These are phyloP conservation scores for Urocolius indicus DNA, from an alignment of 2,113 vertebrate species.

Conservation along the genomic window DNA sequence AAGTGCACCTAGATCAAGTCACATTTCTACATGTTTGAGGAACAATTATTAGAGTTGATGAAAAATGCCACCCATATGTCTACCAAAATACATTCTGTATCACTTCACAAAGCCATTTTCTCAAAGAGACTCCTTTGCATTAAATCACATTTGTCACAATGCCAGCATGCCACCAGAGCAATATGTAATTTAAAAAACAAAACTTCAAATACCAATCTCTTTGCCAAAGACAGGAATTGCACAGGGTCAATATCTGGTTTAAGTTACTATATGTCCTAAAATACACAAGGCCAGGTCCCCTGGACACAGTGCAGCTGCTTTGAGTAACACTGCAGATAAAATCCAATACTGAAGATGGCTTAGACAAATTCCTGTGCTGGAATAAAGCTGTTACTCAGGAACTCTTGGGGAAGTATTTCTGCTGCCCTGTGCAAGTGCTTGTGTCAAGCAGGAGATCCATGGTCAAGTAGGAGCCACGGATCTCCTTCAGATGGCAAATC, in stretches of 20 bases:
- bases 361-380: conserved; percentile 34
- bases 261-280: conserved; percentile 48
- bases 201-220: conserved; percentile 38
- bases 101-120: not conserved
- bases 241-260: conserved; percentile 51
- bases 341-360: conserved; percentile 55
- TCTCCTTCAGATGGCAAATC: not conserved
- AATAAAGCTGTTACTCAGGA: conserved; percentile 29
- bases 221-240: conserved; percentile 2
- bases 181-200: not conserved
- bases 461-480: not conserved
- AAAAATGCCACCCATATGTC: not conserved
- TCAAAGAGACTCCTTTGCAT: not conserved
- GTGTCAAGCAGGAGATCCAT: not conserved
- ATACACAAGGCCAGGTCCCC: conserved; percentile 40
- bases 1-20: too few relatives aligned
- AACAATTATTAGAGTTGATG: not conserved
- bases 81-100: not conserved
- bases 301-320: conserved; percentile 44
- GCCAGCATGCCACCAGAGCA: not conserved
- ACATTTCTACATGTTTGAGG: not conserved
- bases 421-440: not conserved
- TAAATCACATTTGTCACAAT: not conserved
- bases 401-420: conserved; percentile 21
- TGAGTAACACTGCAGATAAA: conserved; percentile 40